These are phyloP conservation scores for Dendroctonus valens DNA, from an alignment of 1,140 invertebrate genomes.

Conservation along the genomic window DNA sequence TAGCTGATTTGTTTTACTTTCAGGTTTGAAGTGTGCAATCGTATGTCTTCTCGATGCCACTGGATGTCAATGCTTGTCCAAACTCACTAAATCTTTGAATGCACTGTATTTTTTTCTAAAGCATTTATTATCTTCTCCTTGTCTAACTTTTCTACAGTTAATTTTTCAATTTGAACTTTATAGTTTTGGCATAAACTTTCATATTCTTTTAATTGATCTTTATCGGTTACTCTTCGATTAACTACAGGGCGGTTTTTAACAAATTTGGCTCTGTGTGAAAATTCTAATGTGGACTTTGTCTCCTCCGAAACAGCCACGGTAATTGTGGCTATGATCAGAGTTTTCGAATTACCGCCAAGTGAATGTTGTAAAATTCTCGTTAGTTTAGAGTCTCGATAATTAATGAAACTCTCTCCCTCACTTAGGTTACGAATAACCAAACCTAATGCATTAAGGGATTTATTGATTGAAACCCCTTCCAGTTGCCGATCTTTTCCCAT, in stretches of 20 bases:
- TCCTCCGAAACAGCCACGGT: conserved; percentile 73
- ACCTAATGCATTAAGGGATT: conserved; percentile 52
- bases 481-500: conserved; percentile 67
- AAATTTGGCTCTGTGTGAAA: conserved; percentile 66
- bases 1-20: background rate
- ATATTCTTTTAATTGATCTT: conserved; percentile 31
- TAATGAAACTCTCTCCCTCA: conserved; percentile 55
- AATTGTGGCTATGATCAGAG: conserved; percentile 81
- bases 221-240: conserved; percentile 57
- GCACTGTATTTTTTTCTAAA: conserved; percentile 20
- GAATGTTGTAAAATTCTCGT: conserved; percentile 82
- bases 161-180: conserved; percentile 26
- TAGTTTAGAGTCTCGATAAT: conserved; percentile 81
- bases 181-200: conserved; percentile 30
- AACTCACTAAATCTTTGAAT: conserved; percentile 14
- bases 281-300: conserved; percentile 71
- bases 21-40: conserved; percentile 3
- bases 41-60: conserved; percentile 19
- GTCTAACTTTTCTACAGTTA: conserved; percentile 13
- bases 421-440: conserved; percentile 44
- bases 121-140: conserved; percentile 18
- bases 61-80: background rate
- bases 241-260: conserved; percentile 70
- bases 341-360: conserved; percentile 83
- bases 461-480: conserved; percentile 85